Base-by-base conservation (phyloP, 2,888 invertebrate genomes). In the Drosophila nr. fundita region DNA sequence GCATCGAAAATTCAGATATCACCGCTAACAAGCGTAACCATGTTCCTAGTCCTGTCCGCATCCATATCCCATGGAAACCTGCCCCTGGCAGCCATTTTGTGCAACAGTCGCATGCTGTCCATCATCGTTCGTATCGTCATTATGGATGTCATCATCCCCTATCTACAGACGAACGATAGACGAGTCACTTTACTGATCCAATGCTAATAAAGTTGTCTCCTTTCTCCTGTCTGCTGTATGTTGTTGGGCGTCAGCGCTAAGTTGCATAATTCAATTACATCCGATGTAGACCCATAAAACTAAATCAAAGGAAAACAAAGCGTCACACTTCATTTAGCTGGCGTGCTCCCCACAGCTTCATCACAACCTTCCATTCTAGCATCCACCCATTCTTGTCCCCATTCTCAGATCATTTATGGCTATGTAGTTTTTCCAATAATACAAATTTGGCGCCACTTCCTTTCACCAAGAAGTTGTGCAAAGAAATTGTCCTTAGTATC, bases 181-280 rank as follows among this genome's bases (percentile, higher is more conserved):
- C 52, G 30, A 49, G 70, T 53, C 48, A 38, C 52, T 53, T 84
- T 84, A 87, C 90, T 82, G 91, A 92, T 91, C 89, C 91, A 83
- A 91, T 90, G 92, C 92, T 92, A 92, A 92, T 92, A 91, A 92
- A 92, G 84, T 80, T 89, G 91, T 91, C 65, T 45, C 24, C 15
- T 45, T 13, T 24, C 45, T 45, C 8, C 15, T 68, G 67, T 38
- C 48, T 67, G 68, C 21, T 57, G 68, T 49, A 90, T 84, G 80
- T 65, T 76, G 67, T 77, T 70, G 73, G 68, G 63, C 53, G 68
- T 79, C 83, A 91, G 88, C 91, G 91, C 91, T 91, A 91, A 87
- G 89, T 91, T 90, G 89, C 90, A 91, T 91, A 91, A 91, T 91
- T 91, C 91, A 91, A 91, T 91, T 91, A 91, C 91, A 91, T 91